A percentile compares a stretch with the other conserved stretches of the same genome.
These are phyloP conservation scores for Acromyrmex heyeri DNA, from an alignment of 1,140 invertebrate genomes.

Conservation along the genomic window DNA sequence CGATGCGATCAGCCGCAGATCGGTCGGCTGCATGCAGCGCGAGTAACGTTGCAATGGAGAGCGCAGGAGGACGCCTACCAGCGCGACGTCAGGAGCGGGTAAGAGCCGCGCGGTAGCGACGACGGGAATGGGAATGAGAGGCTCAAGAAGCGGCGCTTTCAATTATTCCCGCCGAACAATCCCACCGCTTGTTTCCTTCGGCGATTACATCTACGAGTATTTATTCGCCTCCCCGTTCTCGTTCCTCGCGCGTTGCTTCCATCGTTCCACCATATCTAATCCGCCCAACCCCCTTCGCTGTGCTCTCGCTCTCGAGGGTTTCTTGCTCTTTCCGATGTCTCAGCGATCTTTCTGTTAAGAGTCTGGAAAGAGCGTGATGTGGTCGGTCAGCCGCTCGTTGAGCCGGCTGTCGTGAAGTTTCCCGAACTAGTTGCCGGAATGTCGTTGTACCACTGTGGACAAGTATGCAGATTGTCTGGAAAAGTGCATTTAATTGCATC, in stretches of 20 bases:
- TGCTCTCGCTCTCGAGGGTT: not conserved
- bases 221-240: slow-evolving; percentile 82
- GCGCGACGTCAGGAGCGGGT: slow-evolving; percentile 64
- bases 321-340: slow-evolving; percentile 28
- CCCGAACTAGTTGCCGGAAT: slow-evolving; percentile 13
- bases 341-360: slow-evolving; percentile 36
- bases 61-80: slow-evolving; percentile 55
- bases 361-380: slow-evolving; percentile 10
- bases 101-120: slow-evolving; percentile 64
- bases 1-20: slow-evolving; percentile 80
- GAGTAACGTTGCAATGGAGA: slow-evolving; percentile 65
- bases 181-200: slow-evolving; percentile 86
- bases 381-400: slow-evolving; percentile 6
- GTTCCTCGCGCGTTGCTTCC: slow-evolving; percentile 62
- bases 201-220: slow-evolving; percentile 87
- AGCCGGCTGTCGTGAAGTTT: slow-evolving; percentile 2
- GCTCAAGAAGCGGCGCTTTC: slow-evolving; percentile 86
- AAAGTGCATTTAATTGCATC: not conserved
- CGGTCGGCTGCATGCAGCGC: slow-evolving; percentile 67
- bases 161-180: slow-evolving; percentile 87
- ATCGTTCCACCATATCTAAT: slow-evolving; percentile 68
- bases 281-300: slow-evolving; percentile 52
- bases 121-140: slow-evolving; percentile 84
- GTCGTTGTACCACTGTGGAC: not conserved
- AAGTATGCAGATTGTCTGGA: not conserved